A percentile compares a stretch with the other conserved stretches of the same genome.
These are phyloP conservation scores for Trididemnum clinides DNA, from an alignment of 23 tunicate genomes.

Conservation along the genomic window DNA sequence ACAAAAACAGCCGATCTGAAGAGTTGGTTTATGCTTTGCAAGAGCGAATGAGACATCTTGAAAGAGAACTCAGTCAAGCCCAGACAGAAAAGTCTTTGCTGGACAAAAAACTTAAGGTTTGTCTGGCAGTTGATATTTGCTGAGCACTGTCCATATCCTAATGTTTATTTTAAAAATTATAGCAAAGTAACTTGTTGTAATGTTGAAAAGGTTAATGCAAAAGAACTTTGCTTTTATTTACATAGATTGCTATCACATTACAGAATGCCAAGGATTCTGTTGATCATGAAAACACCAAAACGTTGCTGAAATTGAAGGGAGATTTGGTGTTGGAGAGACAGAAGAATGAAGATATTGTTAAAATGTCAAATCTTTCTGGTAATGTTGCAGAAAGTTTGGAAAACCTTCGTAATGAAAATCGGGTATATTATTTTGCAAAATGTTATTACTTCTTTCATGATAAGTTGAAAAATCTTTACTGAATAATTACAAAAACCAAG, in stretches of 20 bases:
- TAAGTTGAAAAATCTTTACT: too few relatives aligned
- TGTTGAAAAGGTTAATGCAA: too few relatives aligned
- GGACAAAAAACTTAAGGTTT: constrained; percentile 76
- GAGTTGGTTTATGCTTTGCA: constrained; percentile 48
- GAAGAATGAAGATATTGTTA: neutral
- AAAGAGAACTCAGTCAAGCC: constrained; percentile 59
- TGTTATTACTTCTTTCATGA: too few relatives aligned
- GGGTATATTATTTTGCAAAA: constrained; percentile 33
- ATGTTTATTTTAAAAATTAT: neutral
- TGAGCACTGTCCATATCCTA: neutral
- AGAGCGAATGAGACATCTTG: constrained; percentile 66
- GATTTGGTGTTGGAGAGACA: constrained; percentile 57
- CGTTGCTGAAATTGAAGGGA: constrained; percentile 48
- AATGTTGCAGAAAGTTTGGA: constrained; percentile 11
- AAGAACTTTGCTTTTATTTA: too few relatives aligned
- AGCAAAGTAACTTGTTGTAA: too few relatives aligned
- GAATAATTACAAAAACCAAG: too few relatives aligned
- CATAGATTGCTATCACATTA: neutral
- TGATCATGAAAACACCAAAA: neutral
- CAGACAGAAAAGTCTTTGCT: constrained; percentile 61
- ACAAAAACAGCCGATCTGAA: constrained; percentile 46
- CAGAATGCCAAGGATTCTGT: constrained; percentile 29
- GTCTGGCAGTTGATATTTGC: neutral
- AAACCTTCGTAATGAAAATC: constrained; percentile 35
- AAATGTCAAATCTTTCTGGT: neutral